These are phyloP conservation scores for Aphrophora alni DNA, from an alignment of 2,888 invertebrate species.

Conservation along the genomic window DNA sequence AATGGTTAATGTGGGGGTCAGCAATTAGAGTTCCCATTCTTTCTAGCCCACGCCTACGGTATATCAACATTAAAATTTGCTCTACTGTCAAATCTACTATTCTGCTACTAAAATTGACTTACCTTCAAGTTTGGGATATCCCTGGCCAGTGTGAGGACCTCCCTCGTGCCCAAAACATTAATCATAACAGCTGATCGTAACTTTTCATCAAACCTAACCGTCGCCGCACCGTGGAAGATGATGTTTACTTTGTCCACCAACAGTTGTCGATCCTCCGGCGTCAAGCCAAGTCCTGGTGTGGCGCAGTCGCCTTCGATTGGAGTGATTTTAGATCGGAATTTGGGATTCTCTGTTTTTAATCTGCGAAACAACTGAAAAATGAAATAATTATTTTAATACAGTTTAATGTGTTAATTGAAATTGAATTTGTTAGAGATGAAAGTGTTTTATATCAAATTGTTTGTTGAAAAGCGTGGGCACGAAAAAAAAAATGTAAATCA, in stretches of 20 bases:
- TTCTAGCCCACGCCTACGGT: no score
- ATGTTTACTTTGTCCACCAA: constrained; percentile 71
- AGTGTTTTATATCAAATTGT: no score
- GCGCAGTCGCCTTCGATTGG: constrained; percentile 78
- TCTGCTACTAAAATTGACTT: no score
- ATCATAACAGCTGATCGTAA: constrained; percentile 77
- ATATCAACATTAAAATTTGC: no score
- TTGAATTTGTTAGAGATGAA: no score
- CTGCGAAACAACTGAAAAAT: constrained; percentile 61
- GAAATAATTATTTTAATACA: constrained; percentile 12
- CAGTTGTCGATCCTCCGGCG: constrained; percentile 63
- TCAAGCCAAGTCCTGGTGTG: constrained; percentile 69
- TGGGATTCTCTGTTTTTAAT: constrained; percentile 61
- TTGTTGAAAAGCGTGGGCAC: no score
- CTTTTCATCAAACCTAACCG: constrained; percentile 87
- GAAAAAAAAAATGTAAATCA: no score
- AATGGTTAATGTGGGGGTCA: no score
- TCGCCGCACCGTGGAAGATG: constrained; percentile 91
- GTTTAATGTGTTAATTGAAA: no score
- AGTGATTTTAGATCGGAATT: constrained; percentile 75
- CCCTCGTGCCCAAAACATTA: constrained; percentile 79
- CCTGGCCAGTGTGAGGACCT: constrained; percentile 73
- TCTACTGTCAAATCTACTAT: no score
- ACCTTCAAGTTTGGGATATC: constrained; percentile 76
- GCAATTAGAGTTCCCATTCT: no score